Evolutionary conservation across 2,797 vertebrate genomes (phyloP).

Genomic region (Thamnophis elegans): DNA sequence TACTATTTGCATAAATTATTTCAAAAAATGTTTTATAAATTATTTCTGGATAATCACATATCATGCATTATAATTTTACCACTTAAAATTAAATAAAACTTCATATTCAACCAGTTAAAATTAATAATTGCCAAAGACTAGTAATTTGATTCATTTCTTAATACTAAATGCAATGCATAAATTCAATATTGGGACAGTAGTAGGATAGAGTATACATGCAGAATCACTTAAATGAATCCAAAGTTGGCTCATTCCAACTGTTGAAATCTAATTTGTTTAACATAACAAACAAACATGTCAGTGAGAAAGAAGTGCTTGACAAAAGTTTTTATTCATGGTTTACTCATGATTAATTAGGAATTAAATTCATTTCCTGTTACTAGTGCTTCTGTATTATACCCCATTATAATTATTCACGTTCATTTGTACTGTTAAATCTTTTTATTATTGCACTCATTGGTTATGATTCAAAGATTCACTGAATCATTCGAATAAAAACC

Average conservation of each 20-base stretch:
- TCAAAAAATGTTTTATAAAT: slow-evolving; percentile 13
- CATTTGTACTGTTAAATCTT: not conserved
- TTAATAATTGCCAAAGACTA: slow-evolving; percentile 51
- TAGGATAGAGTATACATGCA: not conserved
- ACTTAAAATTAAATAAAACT: not conserved
- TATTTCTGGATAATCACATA: slow-evolving; percentile 27
- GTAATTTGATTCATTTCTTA: slow-evolving; percentile 34
- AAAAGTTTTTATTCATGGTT: not conserved
- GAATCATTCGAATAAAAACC: not conserved
- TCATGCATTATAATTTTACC: not conserved
- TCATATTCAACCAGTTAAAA: slow-evolving; percentile 41
- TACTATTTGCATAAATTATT: not conserved
- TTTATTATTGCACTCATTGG: not conserved
- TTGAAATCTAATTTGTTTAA: not conserved
- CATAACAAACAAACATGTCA: not conserved
- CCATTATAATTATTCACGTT: not conserved
- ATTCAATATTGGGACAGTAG: not conserved
- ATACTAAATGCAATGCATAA: slow-evolving; percentile 26
- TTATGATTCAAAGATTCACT: not conserved
- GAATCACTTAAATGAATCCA: not conserved
- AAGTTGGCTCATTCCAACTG: slow-evolving; percentile 6
- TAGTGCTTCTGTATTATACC: not conserved
- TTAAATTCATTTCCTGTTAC: not conserved
- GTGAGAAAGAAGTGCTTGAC: not conserved
- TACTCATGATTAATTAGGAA: not conserved